These are phyloP conservation scores for Triplophysa dalaica DNA, from an alignment of 2,113 vertebrate genomes.

Conservation along the genomic window DNA sequence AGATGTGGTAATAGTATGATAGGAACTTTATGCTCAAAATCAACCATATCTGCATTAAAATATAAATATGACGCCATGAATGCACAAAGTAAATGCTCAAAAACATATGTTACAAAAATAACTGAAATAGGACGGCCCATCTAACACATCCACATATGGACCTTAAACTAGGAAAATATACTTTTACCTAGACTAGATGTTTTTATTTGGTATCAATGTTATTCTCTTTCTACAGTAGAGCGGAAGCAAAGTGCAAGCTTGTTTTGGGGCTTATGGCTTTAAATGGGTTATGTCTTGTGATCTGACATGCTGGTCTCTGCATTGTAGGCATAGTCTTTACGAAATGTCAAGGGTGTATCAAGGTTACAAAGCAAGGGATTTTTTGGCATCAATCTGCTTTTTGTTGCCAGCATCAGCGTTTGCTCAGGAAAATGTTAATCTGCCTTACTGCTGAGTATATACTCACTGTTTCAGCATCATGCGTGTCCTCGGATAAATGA, in stretches of 20 bases:
- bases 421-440: constrained; percentile 27
- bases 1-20: too few species aligned
- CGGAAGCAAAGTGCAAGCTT: not conserved
- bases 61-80: too few species aligned
- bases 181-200: not conserved
- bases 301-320: not conserved
- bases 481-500: constrained; percentile 25
- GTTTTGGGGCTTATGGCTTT: too few species aligned
- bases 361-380: not conserved
- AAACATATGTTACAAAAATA: too few species aligned
- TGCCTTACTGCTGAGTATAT: constrained; percentile 14
- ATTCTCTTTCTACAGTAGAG: not conserved
- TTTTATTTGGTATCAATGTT: not conserved
- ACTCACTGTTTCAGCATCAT: constrained; percentile 22
- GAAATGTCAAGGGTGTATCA: constrained; percentile 39
- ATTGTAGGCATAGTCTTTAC: not conserved
- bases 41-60: too few species aligned
- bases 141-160: too few species aligned
- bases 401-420: constrained; percentile 45
- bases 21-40: too few species aligned
- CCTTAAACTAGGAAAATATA: too few species aligned
- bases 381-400: constrained; percentile 2
- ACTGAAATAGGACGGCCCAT: too few species aligned
- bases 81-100: too few species aligned
- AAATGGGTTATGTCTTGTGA: not conserved